Evolutionary conservation across 2,113 vertebrate genomes (phyloP).

Genomic region (Lophochroa leadbeateri): DNA sequence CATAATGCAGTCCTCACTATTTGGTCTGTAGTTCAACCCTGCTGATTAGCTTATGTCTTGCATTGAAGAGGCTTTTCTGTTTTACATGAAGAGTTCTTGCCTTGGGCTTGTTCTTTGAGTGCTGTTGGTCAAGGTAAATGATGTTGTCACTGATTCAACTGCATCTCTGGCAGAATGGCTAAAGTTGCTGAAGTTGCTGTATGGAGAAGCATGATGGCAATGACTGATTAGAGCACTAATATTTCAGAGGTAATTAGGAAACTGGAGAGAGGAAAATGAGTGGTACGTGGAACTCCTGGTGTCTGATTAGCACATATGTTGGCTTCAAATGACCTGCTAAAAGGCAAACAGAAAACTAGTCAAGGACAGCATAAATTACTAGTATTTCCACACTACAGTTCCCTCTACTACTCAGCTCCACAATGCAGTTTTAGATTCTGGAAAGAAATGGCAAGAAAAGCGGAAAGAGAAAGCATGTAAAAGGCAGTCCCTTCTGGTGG

Average conservation of each 20-base stretch:
- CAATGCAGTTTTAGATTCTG: neutral
- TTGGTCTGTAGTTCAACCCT: neutral
- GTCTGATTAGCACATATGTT: neutral
- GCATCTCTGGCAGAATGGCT: neutral
- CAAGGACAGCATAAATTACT: neutral
- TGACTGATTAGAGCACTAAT: neutral
- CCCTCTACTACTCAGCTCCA: neutral
- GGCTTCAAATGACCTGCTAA: neutral
- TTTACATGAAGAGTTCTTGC: neutral
- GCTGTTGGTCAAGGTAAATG: neutral
- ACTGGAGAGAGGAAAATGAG: neutral
- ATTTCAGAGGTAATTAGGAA: neutral
- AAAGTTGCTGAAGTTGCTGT: neutral
- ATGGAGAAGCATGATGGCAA: neutral
- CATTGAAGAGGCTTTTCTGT: neutral
- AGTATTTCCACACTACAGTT: neutral
- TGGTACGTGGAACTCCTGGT: neutral
- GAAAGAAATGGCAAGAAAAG: neutral
- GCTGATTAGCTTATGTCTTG: neutral
- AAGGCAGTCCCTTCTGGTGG: neutral
- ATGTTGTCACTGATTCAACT: neutral
- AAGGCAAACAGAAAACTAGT: neutral
- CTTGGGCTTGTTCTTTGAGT: neutral
- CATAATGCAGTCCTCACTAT: fast-evolving
- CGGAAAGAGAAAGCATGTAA: neutral